phyloP scores from a whole-genome alignment of 2,797 vertebrate genomes.

The Adelosebastes latens region DNA sequence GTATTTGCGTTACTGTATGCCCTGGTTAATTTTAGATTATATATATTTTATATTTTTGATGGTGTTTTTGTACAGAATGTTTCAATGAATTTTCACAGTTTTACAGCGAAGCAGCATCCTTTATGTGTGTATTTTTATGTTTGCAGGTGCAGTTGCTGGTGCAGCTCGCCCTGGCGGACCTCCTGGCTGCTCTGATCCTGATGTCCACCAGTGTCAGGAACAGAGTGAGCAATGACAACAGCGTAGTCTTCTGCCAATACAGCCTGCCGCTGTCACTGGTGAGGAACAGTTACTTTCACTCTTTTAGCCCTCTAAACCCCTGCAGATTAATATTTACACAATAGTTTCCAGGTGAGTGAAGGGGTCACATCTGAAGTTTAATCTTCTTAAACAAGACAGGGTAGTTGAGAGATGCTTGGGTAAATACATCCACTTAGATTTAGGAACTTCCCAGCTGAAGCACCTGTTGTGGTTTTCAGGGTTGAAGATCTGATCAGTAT shows the following conservation, averaged over 20 bases:
- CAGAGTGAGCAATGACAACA: constrained; percentile 14
- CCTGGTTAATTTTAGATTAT: neutral
- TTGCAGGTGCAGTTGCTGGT: constrained; percentile 82
- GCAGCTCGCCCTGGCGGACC: constrained; percentile 85
- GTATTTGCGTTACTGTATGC: neutral
- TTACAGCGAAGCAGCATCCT: neutral
- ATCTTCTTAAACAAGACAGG: neutral
- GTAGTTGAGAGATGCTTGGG: neutral
- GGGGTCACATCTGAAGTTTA: neutral
- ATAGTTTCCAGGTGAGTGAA: neutral
- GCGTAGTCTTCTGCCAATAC: constrained; percentile 66
- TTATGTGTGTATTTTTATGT: neutral
- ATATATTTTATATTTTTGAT: neutral
- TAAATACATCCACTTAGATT: neutral
- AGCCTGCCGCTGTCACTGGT: constrained; percentile 83
- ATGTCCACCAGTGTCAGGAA: constrained; percentile 74
- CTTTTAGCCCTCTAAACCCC: neutral
- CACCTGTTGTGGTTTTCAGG: neutral
- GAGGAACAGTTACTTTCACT: constrained; percentile 35
- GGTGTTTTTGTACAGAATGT: neutral
- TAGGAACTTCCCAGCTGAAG: neutral
- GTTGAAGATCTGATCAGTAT: neutral
- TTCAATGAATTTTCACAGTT: neutral
- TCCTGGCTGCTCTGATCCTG: constrained; percentile 79
- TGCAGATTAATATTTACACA: constrained; percentile 7